Evolutionary conservation across 2,888 invertebrate genomes (phyloP).

Genomic region (Sphaerophoria taeniata): DNA sequence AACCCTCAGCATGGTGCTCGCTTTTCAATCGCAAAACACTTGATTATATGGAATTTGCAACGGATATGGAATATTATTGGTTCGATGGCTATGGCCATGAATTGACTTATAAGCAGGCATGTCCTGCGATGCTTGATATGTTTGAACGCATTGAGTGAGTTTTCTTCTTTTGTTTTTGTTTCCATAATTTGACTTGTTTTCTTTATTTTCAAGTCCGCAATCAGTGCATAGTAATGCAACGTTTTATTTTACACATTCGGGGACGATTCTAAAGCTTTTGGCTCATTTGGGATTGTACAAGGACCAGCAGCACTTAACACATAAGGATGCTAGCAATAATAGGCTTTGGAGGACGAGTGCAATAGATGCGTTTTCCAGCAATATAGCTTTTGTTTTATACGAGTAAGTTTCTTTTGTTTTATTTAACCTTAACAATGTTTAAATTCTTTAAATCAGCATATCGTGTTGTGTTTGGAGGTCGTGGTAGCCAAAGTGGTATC

Average conservation of each 20-base stretch:
- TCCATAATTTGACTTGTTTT: background rate
- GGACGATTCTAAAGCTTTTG: slow-evolving; percentile 90
- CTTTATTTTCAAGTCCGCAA: slow-evolving; percentile 75
- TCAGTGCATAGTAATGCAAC: slow-evolving; percentile 83
- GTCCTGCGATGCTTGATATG: slow-evolving; percentile 88
- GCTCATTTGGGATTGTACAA: slow-evolving; percentile 89
- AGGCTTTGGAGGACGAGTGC: slow-evolving; percentile 85
- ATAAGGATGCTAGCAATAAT: slow-evolving; percentile 83
- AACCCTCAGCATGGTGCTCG: slow-evolving; percentile 91
- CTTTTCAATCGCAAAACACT: slow-evolving; percentile 87
- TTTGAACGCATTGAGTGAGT: slow-evolving; percentile 88
- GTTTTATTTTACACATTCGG: slow-evolving; percentile 92
- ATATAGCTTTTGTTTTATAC: slow-evolving; percentile 90
- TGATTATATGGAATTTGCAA: slow-evolving; percentile 87
- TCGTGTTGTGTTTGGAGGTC: too few species aligned
- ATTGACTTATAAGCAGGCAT: slow-evolving; percentile 90
- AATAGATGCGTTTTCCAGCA: slow-evolving; percentile 92
- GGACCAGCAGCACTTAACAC: slow-evolving; percentile 86
- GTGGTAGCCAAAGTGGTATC: too few species aligned
- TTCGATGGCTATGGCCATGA: slow-evolving; percentile 91
- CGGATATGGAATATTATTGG: slow-evolving; percentile 92
- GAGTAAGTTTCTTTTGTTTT: slow-evolving; percentile 84
- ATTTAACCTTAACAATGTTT: too few species aligned
- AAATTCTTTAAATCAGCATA: too few species aligned
- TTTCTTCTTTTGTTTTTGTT: slow-evolving; percentile 3